These are phyloP conservation scores for Siderastrea siderea DNA, from an alignment of 92 coral and sea anemone genomes.

Conservation along the genomic window DNA sequence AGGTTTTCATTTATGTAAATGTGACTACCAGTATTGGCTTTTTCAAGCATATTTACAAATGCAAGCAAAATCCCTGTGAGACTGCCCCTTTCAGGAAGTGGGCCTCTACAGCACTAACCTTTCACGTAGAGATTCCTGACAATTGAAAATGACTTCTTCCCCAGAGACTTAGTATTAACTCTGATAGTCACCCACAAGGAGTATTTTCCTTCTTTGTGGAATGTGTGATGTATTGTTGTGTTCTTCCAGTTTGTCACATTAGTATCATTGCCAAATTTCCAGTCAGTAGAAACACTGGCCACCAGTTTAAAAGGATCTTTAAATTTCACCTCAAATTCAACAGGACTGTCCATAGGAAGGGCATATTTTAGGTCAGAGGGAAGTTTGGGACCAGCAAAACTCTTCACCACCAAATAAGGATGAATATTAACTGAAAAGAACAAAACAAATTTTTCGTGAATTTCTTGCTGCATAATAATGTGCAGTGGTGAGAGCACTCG, in stretches of 20 bases:
- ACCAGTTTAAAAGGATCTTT: slow-evolving; percentile 61
- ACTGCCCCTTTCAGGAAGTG: not conserved
- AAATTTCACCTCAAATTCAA: slow-evolving; percentile 62
- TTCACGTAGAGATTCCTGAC: slow-evolving; percentile 5
- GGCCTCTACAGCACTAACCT: slow-evolving; percentile 32
- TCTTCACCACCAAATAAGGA: slow-evolving; percentile 50
- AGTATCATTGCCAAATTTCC: slow-evolving; percentile 58
- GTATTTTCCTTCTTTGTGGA: slow-evolving; percentile 7
- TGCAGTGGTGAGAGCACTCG: too few species aligned
- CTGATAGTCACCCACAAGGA: slow-evolving; percentile 73
- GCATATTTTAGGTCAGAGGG: slow-evolving; percentile 3
- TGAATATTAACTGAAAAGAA: slow-evolving; percentile 50
- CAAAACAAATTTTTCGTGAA: not conserved
- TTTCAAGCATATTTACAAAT: too few species aligned
- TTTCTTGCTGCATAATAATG: too few species aligned
- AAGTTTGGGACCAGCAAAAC: slow-evolving; percentile 56
- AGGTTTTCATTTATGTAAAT: too few species aligned
- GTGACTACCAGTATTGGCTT: too few species aligned
- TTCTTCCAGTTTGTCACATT: not conserved
- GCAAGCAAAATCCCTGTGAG: too few species aligned
- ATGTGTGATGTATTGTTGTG: slow-evolving; percentile 15
- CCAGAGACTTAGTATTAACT: slow-evolving; percentile 24
- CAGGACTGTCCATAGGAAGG: slow-evolving; percentile 17
- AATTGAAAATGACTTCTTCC: not conserved
- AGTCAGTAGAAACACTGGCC: slow-evolving; percentile 57